Evolutionary conservation across 2,113 vertebrate genomes (phyloP).

Genomic region (Callipepla squamata): DNA sequence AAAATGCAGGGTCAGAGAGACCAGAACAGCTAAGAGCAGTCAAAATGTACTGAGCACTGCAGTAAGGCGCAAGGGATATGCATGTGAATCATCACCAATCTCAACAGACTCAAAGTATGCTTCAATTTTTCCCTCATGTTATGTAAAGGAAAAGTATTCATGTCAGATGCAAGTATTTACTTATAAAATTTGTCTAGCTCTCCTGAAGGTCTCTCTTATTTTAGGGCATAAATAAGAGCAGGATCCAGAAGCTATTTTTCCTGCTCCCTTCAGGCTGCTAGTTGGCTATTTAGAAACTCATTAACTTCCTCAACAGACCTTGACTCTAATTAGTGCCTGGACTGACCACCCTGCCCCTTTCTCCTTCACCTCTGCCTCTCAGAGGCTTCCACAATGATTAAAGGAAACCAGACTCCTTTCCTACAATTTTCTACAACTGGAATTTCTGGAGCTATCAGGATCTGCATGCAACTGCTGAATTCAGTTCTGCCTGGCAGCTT

Average conservation of each 20-base stretch:
- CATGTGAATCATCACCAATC: neutral
- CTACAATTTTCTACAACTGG: neutral
- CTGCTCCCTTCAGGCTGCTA: neutral
- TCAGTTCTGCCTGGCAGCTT: neutral
- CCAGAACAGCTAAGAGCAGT: neutral
- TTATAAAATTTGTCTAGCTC: neutral
- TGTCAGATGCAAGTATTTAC: neutral
- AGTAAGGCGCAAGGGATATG: neutral
- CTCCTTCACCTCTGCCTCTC: neutral
- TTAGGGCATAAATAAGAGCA: neutral
- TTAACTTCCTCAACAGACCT: slow-evolving; percentile 54
- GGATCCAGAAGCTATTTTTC: neutral
- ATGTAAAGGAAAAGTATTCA: neutral
- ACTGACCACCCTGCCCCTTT: neutral
- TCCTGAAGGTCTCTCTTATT: neutral
- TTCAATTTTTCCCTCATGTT: neutral
- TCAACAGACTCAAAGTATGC: neutral
- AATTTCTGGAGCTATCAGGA: neutral
- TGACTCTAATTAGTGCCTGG: slow-evolving; percentile 33
- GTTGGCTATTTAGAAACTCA: slow-evolving; percentile 50
- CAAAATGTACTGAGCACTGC: neutral
- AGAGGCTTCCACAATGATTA: neutral
- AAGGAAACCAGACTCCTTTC: neutral
- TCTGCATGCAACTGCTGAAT: neutral
- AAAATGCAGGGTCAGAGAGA: slow-evolving; percentile 14